Percentiles rank a stretch among this genome's conserved stretches.
These are phyloP conservation scores for Myrmecobius fasciatus DNA, from an alignment of 2,113 vertebrate species.

Conservation along the genomic window DNA sequence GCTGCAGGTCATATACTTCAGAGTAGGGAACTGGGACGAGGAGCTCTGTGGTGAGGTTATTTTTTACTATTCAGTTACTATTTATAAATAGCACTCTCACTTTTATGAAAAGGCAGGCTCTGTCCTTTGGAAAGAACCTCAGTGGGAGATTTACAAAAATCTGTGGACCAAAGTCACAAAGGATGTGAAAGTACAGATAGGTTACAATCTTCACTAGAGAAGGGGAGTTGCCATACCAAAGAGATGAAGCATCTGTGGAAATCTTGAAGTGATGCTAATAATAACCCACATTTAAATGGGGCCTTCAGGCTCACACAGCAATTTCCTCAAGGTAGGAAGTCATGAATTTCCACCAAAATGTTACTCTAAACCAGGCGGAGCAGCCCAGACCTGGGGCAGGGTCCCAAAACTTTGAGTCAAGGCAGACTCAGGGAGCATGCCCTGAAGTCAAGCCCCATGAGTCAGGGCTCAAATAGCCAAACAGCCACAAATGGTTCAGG, in stretches of 20 bases:
- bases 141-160: slow-evolving; percentile 1
- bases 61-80: slow-evolving; percentile 4
- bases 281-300: background rate
- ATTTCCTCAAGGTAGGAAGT: background rate
- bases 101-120: background rate
- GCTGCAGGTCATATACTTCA: background rate
- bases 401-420: background rate
- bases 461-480: background rate
- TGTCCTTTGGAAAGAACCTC: background rate
- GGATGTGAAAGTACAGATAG: background rate
- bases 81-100: slow-evolving; percentile 3
- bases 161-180: background rate
- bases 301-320: background rate
- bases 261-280: background rate
- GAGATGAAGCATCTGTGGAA: background rate
- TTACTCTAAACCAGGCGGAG: background rate
- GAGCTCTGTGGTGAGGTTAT: background rate
- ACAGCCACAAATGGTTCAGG: background rate
- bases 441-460: background rate
- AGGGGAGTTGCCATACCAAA: background rate
- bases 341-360: background rate
- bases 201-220: background rate
- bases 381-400: background rate
- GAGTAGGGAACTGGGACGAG: background rate
- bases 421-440: background rate